Percentiles rank a stretch among this genome's conserved stretches.
phyloP scores from a whole-genome alignment of 2,888 invertebrate genomes.

The Ganaspis brasiliensis region DNA sequence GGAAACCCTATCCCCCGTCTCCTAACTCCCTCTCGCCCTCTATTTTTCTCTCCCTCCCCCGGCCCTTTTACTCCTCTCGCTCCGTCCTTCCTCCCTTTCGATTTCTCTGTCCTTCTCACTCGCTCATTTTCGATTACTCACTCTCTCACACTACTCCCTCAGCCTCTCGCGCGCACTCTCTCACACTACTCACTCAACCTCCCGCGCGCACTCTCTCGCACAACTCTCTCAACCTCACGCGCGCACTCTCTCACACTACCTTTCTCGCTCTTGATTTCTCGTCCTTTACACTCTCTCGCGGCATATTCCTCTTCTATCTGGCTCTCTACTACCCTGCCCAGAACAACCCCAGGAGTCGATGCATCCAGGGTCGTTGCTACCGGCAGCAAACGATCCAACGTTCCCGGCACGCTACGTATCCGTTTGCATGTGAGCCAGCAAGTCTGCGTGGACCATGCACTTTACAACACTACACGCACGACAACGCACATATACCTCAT shows the following conservation, averaged over 20 bases:
- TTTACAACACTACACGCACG: constrained; percentile 29
- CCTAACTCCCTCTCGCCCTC: constrained; percentile 41
- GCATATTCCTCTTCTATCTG: constrained; percentile 60
- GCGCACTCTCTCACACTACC: constrained; percentile 46
- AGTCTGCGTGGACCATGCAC: constrained; percentile 46
- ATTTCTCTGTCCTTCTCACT: neutral
- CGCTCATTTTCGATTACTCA: constrained; percentile 32
- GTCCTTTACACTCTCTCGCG: constrained; percentile 63
- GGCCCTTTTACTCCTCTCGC: constrained; percentile 42
- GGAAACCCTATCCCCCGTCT: constrained; percentile 62
- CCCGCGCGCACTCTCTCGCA: constrained; percentile 28
- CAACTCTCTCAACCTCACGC: constrained; percentile 46
- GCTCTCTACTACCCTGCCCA: constrained; percentile 70
- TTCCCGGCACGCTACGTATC: constrained; percentile 67
- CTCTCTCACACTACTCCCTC: constrained; percentile 49
- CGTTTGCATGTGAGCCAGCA: constrained; percentile 47
- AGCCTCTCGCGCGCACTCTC: constrained; percentile 57
- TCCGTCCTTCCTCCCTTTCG: constrained; percentile 7
- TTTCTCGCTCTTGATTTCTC: constrained; percentile 39
- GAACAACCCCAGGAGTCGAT: constrained; percentile 80
- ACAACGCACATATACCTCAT: constrained; percentile 35
- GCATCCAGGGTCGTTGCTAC: constrained; percentile 81
- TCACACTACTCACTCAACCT: constrained; percentile 53
- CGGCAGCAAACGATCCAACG: constrained; percentile 79
- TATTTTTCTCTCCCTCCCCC: constrained; percentile 29